Conservation (phyloP, 2,888 invertebrate genomes). For the Chrysina gloriosa region DNA sequence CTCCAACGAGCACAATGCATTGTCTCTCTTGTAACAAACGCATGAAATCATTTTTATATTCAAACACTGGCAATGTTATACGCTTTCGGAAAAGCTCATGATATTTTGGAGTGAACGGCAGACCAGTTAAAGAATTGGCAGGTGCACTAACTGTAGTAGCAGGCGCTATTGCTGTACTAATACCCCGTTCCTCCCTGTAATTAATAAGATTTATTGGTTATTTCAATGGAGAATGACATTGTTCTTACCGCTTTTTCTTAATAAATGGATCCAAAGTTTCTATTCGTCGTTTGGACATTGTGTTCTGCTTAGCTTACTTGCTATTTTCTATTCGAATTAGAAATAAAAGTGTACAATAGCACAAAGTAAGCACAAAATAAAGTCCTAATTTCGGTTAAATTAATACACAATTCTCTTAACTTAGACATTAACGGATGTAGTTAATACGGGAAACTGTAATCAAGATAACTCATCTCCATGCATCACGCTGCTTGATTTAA, state of each 20-base stretch:
- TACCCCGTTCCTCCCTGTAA: constrained; percentile 71
- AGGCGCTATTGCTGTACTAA: constrained; percentile 56
- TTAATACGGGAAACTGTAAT: background rate
- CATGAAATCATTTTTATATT: constrained; percentile 97
- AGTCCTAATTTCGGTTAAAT: background rate
- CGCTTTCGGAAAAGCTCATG: constrained; percentile 90
- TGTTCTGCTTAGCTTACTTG: background rate
- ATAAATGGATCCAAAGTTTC: constrained; percentile 88
- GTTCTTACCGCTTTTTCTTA: constrained; percentile 78
- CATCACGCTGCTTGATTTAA: no score
- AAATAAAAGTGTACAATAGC: constrained; percentile 3
- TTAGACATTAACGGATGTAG: constrained; percentile 6
- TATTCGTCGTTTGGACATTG: constrained; percentile 87
- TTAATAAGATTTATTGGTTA: no score
- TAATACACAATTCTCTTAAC: background rate
- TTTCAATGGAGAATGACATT: constrained; percentile 26
- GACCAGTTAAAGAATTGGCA: constrained; percentile 82
- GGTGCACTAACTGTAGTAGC: constrained; percentile 60
- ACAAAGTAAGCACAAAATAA: constrained; percentile 13
- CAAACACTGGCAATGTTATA: constrained; percentile 95
- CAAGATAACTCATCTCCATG: background rate
- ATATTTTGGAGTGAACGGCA: constrained; percentile 89
- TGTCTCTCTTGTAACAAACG: constrained; percentile 92
- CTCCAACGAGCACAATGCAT: constrained; percentile 96
- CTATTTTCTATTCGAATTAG: background rate